Percentiles rank a stretch among this genome's conserved stretches.
Evolutionary conservation across 2,888 invertebrate genomes (phyloP).

Genomic region (Peribatodes rhomboidaria): DNA sequence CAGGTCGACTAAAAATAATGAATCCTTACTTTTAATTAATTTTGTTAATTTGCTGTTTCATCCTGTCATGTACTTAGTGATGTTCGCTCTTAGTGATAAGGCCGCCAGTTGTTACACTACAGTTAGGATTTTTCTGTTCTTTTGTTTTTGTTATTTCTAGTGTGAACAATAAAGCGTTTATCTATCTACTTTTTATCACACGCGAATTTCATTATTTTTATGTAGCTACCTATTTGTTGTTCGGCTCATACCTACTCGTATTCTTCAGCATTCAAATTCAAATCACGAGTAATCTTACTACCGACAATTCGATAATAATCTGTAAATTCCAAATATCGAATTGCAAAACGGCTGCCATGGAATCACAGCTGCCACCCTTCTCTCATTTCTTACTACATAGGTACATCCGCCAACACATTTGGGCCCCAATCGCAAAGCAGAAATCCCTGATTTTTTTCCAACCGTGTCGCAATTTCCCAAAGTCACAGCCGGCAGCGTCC

Average conservation of each 20-base stretch:
- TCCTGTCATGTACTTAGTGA: too few species aligned
- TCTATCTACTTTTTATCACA: too few species aligned
- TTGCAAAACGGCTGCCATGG: conserved; percentile 45
- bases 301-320: conserved; percentile 37
- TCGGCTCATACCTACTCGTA: background rate
- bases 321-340: conserved; percentile 39
- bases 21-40: too few species aligned
- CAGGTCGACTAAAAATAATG: too few species aligned
- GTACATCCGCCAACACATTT: conserved; percentile 60
- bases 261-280: conserved; percentile 20
- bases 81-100: too few species aligned
- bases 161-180: too few species aligned
- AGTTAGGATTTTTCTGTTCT: too few species aligned
- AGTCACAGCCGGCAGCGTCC: conserved; percentile 48
- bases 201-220: background rate
- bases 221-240: background rate
- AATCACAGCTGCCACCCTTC: conserved; percentile 57
- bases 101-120: too few species aligned
- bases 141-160: too few species aligned
- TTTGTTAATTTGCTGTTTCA: too few species aligned
- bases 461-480: conserved; percentile 64
- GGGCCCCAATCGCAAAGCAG: conserved; percentile 31
- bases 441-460: conserved; percentile 54
- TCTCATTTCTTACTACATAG: conserved; percentile 49
- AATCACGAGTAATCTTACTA: conserved; percentile 24